phyloP scores from a whole-genome alignment of 2,888 invertebrate genomes.

The Campopleginae sp. region DNA sequence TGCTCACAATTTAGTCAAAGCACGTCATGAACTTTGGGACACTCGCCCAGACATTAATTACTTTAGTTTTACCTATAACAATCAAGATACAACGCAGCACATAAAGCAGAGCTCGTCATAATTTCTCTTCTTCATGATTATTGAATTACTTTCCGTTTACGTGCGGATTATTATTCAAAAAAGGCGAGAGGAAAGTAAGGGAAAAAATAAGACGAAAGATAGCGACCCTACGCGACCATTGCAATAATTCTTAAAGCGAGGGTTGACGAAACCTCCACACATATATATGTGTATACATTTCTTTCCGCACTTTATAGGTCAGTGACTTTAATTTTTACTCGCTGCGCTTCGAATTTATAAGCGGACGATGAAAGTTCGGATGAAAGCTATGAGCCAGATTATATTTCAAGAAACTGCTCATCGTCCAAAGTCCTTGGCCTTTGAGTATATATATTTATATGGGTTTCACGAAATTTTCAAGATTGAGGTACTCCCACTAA shows the following conservation, averaged over 20 bases:
- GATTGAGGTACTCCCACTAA: background rate
- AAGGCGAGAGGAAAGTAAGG: background rate
- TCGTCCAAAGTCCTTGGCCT: slow-evolving; percentile 1
- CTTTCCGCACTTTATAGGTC: slow-evolving; percentile 52
- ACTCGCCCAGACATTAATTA: background rate
- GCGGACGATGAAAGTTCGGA: slow-evolving; percentile 35
- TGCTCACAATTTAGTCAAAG: too few species aligned
- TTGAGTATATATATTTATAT: background rate
- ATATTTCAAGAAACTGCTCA: slow-evolving; percentile 9
- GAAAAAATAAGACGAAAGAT: background rate
- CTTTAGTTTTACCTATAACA: background rate
- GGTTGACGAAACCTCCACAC: background rate
- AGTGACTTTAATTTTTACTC: slow-evolving; percentile 57
- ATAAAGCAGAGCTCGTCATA: background rate
- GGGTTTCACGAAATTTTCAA: background rate
- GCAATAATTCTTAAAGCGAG: slow-evolving; percentile 19
- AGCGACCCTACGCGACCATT: background rate
- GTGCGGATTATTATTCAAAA: background rate
- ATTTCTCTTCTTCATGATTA: background rate
- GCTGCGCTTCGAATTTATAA: slow-evolving; percentile 47
- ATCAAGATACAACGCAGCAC: background rate
- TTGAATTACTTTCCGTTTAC: background rate
- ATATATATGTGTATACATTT: background rate
- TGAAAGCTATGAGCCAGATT: slow-evolving; percentile 14
- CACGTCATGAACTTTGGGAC: background rate